A percentile compares a stretch with the other conserved stretches of the same genome.
These are phyloP conservation scores for Herpailurus yagouaroundi DNA, from an alignment of 2,113 vertebrate species.

Conservation along the genomic window DNA sequence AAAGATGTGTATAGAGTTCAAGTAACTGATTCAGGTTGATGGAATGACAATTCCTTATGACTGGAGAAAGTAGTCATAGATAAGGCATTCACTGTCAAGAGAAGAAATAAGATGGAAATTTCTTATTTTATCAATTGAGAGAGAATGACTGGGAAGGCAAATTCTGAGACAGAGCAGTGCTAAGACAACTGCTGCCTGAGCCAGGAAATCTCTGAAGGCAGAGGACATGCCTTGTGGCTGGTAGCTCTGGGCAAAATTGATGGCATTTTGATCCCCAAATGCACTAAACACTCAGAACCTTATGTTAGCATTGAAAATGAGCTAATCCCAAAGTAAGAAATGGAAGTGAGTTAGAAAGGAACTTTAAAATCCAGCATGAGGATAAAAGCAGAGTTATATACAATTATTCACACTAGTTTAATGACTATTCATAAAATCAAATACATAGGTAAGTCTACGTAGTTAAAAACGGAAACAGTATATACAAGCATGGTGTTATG, in stretches of 20 bases:
- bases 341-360: not conserved
- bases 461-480: not conserved
- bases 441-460: not conserved
- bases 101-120: not conserved
- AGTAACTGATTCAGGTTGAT: not conserved
- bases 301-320: not conserved
- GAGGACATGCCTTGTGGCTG: not conserved
- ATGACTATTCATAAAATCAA: not conserved
- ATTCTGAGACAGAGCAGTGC: not conserved
- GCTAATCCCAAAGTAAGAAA: not conserved
- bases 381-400: not conserved
- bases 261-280: constrained; percentile 21
- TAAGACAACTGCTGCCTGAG: not conserved
- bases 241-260: constrained; percentile 23
- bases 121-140: constrained; percentile 23
- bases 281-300: not conserved
- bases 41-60: not conserved
- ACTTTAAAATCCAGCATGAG: not conserved
- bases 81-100: not conserved
- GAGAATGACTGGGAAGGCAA: not conserved
- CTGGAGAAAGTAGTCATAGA: not conserved
- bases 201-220: constrained; percentile 15
- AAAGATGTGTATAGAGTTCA: not conserved
- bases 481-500: not conserved
- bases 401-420: not conserved